phyloP scores from a whole-genome alignment of 2,888 invertebrate species.

The Poecilobothrus nobilitatus region DNA sequence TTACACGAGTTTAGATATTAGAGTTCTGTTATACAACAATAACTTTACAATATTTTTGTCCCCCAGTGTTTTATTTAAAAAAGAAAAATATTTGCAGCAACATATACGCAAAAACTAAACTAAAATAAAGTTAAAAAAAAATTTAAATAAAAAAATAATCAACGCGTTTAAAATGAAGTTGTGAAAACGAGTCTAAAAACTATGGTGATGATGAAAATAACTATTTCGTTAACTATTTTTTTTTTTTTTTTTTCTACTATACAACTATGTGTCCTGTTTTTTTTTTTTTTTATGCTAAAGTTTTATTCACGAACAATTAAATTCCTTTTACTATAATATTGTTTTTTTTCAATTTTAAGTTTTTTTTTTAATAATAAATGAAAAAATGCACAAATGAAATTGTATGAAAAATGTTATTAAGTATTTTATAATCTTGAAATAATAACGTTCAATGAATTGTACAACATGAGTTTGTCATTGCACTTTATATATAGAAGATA shows the following conservation, averaged over 20 bases:
- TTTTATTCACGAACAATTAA: background rate
- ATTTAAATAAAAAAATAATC: background rate
- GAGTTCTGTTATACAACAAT: too few species aligned
- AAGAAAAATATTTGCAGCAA: too few species aligned
- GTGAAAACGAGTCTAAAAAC: background rate
- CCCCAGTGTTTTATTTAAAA: too few species aligned
- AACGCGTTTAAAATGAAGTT: conserved; percentile 3
- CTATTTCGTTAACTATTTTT: too few species aligned
- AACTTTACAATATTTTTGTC: too few species aligned
- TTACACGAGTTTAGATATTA: too few species aligned
- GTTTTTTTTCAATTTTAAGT: background rate
- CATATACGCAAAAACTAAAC: background rate
- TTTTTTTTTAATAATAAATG: background rate
- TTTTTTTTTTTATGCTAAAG: background rate
- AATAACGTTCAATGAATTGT: too few species aligned
- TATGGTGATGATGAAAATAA: background rate
- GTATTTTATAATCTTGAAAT: too few species aligned
- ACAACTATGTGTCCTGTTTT: background rate
- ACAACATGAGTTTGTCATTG: too few species aligned
- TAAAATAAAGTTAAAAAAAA: too few species aligned
- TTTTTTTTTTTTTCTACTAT: background rate
- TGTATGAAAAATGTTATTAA: too few species aligned
- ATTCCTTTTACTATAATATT: background rate
- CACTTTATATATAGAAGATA: too few species aligned
- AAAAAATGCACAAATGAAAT: background rate